These are phyloP conservation scores for Pseudonaja textilis DNA, from an alignment of 2,113 vertebrate genomes.

Conservation along the genomic window DNA sequence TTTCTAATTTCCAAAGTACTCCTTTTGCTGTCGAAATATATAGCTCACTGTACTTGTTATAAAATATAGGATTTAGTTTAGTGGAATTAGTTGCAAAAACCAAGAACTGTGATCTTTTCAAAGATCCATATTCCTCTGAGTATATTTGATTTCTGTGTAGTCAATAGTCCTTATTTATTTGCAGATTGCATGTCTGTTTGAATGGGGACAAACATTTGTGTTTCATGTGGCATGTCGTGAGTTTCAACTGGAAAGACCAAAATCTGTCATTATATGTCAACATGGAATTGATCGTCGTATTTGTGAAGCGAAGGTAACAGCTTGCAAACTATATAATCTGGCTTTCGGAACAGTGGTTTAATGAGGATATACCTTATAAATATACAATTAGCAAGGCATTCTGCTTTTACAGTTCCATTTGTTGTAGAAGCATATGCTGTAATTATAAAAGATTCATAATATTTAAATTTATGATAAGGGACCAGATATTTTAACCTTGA, in stretches of 20 bases:
- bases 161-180: slow-evolving; percentile 41
- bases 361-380: neutral
- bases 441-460: neutral
- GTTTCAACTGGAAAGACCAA: slow-evolving; percentile 95
- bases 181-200: slow-evolving; percentile 83
- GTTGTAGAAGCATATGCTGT: neutral
- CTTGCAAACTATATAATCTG: neutral
- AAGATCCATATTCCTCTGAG: neutral
- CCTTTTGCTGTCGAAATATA: slow-evolving; percentile 2
- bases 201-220: slow-evolving; percentile 92
- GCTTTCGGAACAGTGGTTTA: neutral
- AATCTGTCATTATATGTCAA: slow-evolving; percentile 88
- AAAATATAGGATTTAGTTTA: slow-evolving; percentile 8
- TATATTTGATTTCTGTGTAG: slow-evolving; percentile 4
- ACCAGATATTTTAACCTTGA: neutral
- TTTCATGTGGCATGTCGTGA: slow-evolving; percentile 92
- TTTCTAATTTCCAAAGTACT: neutral
- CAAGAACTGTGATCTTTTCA: neutral
- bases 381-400: neutral
- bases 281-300: slow-evolving; percentile 92
- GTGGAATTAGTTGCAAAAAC: slow-evolving; percentile 1
- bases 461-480: neutral
- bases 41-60: slow-evolving; percentile 10
- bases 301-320: slow-evolving; percentile 89
- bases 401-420: neutral